These are phyloP conservation scores for Drosophila dunni DNA, from an alignment of 1,140 invertebrate species.

Conservation along the genomic window DNA sequence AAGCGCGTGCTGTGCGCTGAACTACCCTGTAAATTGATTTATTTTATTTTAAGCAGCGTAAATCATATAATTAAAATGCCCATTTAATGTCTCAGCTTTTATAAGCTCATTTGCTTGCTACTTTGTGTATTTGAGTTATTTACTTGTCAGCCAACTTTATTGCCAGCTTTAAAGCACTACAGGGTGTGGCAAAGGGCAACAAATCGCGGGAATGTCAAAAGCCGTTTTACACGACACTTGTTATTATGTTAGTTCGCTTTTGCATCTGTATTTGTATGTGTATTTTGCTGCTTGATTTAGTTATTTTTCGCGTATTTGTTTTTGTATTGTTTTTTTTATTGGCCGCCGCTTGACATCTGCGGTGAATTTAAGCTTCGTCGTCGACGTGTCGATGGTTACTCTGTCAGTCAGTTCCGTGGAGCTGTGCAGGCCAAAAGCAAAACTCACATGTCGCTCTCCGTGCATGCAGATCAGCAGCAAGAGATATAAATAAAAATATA, in stretches of 20 bases:
- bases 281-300: slow-evolving; percentile 55
- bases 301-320: background rate
- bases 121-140: too few species aligned
- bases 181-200: slow-evolving; percentile 15
- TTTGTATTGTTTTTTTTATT: slow-evolving; percentile 46
- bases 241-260: slow-evolving; percentile 4
- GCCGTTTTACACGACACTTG: slow-evolving; percentile 42
- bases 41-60: background rate
- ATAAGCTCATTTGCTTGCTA: too few species aligned
- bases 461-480: slow-evolving; percentile 53
- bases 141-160: background rate
- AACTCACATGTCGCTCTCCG: slow-evolving; percentile 45
- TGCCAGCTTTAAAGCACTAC: background rate
- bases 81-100: too few species aligned
- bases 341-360: slow-evolving; percentile 63
- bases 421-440: slow-evolving; percentile 52
- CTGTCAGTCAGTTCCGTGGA: slow-evolving; percentile 52
- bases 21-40: slow-evolving; percentile 2
- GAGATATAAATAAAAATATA: slow-evolving; percentile 28
- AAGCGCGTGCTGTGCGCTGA: background rate
- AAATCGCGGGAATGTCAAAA: slow-evolving; percentile 29
- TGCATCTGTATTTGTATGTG: slow-evolving; percentile 6
- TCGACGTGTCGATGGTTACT: slow-evolving; percentile 54
- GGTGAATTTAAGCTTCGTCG: slow-evolving; percentile 68
- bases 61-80: too few species aligned